These are phyloP conservation scores for Varecia variegata DNA, from an alignment of 2,797 vertebrate genomes.

Conservation along the genomic window DNA sequence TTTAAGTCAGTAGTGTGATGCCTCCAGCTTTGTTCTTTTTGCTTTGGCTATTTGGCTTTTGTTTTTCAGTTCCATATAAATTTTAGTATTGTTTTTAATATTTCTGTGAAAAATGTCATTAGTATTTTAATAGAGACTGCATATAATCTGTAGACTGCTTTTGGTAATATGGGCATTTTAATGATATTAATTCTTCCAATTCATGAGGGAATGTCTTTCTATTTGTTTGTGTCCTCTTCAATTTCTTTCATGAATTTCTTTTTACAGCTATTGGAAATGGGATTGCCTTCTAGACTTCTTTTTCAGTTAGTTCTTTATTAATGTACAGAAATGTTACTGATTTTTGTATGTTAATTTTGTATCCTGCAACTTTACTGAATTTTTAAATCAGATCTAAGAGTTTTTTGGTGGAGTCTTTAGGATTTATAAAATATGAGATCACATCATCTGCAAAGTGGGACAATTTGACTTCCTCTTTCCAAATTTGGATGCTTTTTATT, in stretches of 20 bases:
- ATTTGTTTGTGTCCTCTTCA: not conserved
- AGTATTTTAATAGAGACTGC: not conserved
- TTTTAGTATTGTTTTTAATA: not conserved
- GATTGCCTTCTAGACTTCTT: no score
- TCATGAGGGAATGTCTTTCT: not conserved
- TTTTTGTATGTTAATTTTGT: not conserved
- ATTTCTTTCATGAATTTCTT: not conserved
- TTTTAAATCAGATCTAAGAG: not conserved
- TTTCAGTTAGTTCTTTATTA: no score
- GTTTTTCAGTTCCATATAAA: not conserved
- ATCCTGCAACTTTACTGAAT: not conserved
- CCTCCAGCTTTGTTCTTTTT: not conserved
- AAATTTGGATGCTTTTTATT: not conserved
- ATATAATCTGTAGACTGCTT: not conserved
- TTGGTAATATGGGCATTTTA: not conserved
- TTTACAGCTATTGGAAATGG: not conserved
- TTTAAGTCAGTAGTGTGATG: not conserved
- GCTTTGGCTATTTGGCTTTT: not conserved
- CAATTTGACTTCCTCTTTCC: not conserved
- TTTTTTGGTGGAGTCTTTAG: not conserved
- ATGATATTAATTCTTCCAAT: not conserved
- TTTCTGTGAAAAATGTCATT: not conserved
- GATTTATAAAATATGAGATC: not conserved
- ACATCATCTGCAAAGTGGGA: not conserved
- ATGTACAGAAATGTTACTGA: not conserved